Evolutionary conservation across 1,140 invertebrate species (phyloP), one percentile per base, ranked within the genome.

Genomic region (Lepidurus packardi): DNA sequence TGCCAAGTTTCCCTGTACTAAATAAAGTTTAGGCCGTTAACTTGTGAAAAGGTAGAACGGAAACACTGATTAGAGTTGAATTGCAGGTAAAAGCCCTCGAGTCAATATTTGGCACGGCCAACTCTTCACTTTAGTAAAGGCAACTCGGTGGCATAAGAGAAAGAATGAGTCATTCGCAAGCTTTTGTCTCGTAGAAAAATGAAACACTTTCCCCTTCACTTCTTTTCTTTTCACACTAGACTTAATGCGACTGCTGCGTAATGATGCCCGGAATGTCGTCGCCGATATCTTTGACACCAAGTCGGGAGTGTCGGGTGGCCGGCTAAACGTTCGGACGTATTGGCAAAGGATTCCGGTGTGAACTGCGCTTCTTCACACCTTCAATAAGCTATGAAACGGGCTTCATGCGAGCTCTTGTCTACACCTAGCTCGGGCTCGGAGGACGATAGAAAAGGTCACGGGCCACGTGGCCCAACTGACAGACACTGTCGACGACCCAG

Each of bases 391-490:
- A 65, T 21, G 53, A 65, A 65, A 65, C 21, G 10, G 53, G 16
- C 53, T 65, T 65, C 16, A n/a, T 65, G 53, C 21, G 21, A 65
- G 53, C 53, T 65, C 53, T 65, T 65, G 53, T 65, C 53, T 65
- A 21, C 53, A 65, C 53, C 53, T 65, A 65, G 21, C 53, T 65
- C 16, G 21, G 53, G 34, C 34, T 21, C 7, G 13, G 53, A 65
- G 53, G 53, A 65, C 53, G 53, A 65, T 65, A 65, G 53, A 65
- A 65, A 65, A 65, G 53, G 53, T 65, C 53, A 65, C 53, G 53
- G 53, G 53, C 8, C 53, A 65, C 53, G 53, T 65, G 53, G 53
- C 53, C 53, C 53, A 65, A 65, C 53, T 65, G 53, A 65, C 53
- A 65, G 53, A 65, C 53, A 65, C 53, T 65, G 53, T 65, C 53